Evolutionary conservation across 2,888 invertebrate genomes (phyloP).

Genomic region (Philhelius pedissequus): DNA sequence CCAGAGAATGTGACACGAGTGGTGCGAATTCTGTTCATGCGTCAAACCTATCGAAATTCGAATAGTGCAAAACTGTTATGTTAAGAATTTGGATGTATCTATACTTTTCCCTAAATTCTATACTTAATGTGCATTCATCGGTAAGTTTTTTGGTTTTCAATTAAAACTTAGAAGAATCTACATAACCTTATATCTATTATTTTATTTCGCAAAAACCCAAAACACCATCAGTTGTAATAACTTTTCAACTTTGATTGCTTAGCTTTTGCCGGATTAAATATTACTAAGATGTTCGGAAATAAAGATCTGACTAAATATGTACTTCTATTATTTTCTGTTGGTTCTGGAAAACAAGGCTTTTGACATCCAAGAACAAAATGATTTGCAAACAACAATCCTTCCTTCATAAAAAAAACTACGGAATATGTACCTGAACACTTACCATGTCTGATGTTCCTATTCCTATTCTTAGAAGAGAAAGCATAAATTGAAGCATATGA

Average conservation of each 20-base stretch:
- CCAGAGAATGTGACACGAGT: too few species aligned
- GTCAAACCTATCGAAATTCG: too few species aligned
- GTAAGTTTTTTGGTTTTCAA: too few species aligned
- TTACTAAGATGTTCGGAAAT: not conserved
- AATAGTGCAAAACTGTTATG: too few species aligned
- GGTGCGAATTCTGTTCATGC: too few species aligned
- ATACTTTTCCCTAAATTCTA: too few species aligned
- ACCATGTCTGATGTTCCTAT: not conserved
- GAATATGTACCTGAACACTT: not conserved
- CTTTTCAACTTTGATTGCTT: not conserved
- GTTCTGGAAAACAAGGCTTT: conserved; percentile 21
- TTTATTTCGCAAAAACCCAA: too few species aligned
- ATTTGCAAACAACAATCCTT: conserved; percentile 33
- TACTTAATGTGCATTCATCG: too few species aligned
- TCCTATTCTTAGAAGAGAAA: not conserved
- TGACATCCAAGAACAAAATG: conserved; percentile 36
- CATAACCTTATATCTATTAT: too few species aligned
- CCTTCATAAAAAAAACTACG: not conserved
- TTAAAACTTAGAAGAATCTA: too few species aligned
- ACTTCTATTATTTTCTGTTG: not conserved
- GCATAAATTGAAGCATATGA: conserved; percentile 7
- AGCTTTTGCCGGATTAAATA: not conserved
- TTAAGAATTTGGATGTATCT: too few species aligned
- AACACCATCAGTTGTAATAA: too few species aligned
- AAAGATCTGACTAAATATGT: conserved; percentile 5